Percentiles rank a stretch among this genome's conserved stretches.
These are phyloP conservation scores for Brachypalpus laphriformis DNA, from an alignment of 2,888 invertebrate species.

Conservation along the genomic window DNA sequence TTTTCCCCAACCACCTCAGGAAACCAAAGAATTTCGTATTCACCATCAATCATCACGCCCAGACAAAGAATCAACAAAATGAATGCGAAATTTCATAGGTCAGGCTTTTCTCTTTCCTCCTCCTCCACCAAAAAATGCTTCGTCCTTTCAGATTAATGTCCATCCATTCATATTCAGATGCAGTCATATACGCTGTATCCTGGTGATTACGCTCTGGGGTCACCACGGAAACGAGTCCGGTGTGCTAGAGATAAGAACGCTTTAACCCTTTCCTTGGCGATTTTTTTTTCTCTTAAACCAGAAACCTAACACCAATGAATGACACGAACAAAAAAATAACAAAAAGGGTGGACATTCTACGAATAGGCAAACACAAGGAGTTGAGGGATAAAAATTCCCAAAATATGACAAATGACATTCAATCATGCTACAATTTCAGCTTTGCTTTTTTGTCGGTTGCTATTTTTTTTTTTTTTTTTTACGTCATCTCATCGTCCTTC, in stretches of 20 bases:
- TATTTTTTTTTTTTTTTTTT: background rate
- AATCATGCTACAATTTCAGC: slow-evolving; percentile 80
- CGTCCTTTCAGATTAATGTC: slow-evolving; percentile 57
- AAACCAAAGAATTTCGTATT: slow-evolving; percentile 27
- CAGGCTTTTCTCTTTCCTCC: background rate
- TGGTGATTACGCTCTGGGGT: slow-evolving; percentile 42
- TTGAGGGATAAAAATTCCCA: slow-evolving; percentile 32
- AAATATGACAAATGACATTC: slow-evolving; percentile 82
- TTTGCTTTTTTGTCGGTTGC: slow-evolving; percentile 1
- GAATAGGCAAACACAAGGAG: slow-evolving; percentile 16
- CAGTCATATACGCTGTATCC: slow-evolving; percentile 38
- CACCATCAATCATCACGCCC: slow-evolving; percentile 63
- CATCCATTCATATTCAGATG: slow-evolving; percentile 44
- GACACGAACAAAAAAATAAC: background rate
- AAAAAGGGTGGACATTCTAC: slow-evolving; percentile 8
- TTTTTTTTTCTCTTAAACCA: slow-evolving; percentile 26
- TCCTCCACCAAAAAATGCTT: slow-evolving; percentile 4
- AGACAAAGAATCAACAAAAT: slow-evolving; percentile 66
- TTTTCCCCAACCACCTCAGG: slow-evolving; percentile 2
- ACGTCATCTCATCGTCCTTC: background rate
- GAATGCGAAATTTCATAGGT: slow-evolving; percentile 36
- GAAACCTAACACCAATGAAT: slow-evolving; percentile 53
- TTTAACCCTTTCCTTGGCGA: slow-evolving; percentile 46
- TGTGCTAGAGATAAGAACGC: slow-evolving; percentile 58
- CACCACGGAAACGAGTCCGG: slow-evolving; percentile 13